Conservation (phyloP, 2,113 vertebrate genomes). For the Sylvietta virens region DNA sequence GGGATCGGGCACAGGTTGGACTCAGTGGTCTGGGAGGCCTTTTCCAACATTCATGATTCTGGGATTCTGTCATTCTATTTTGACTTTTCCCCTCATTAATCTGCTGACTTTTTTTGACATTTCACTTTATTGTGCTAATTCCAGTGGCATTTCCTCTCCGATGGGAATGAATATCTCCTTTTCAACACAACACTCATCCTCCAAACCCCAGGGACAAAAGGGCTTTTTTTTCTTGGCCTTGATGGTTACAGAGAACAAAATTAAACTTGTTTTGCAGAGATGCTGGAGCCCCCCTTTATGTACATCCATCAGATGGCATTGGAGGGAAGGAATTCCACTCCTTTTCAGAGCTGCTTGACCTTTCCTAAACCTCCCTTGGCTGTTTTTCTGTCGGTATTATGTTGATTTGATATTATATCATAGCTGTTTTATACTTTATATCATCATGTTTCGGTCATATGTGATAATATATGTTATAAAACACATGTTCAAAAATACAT, state of each 20-base stretch:
- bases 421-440: background rate
- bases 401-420: fast-evolving
- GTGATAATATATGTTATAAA: background rate
- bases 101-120: background rate
- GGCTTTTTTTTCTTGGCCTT: background rate
- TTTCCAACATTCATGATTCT: background rate
- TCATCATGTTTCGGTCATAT: background rate
- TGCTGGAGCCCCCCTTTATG: background rate
- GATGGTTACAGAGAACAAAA: background rate
- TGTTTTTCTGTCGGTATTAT: fast-evolving
- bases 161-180: background rate
- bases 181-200: background rate
- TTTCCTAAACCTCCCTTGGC: fast-evolving
- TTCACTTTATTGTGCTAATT: background rate
- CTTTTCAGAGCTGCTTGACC: background rate
- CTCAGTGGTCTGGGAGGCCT: fast-evolving
- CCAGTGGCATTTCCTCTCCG: background rate
- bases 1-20: fast-evolving
- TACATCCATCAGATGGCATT: background rate
- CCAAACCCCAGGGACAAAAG: background rate
- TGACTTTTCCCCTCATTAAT: background rate
- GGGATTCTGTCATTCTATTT: background rate
- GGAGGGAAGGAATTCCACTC: background rate
- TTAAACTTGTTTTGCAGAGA: background rate
- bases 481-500: background rate